phyloP scores from a whole-genome alignment of 2,888 invertebrate genomes.

The Hydriomena furcata region DNA sequence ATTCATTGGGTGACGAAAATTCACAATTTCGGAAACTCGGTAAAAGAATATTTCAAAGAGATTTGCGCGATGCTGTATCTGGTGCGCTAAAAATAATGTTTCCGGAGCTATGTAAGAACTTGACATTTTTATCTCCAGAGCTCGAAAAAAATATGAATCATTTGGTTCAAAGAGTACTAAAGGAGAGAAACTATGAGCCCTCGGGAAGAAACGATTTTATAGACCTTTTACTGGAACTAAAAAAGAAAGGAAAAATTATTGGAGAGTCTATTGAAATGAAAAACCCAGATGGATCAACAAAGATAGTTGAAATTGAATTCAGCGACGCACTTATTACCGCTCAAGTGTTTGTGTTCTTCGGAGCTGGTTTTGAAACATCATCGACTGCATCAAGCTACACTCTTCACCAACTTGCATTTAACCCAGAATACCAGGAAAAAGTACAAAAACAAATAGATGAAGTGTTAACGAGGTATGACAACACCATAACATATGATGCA shows the following conservation, averaged over 20 bases:
- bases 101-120: not conserved
- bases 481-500: not conserved
- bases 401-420: constrained; percentile 40
- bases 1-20: not conserved
- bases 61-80: too few relatives aligned
- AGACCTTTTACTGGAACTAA: constrained; percentile 1
- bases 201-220: not conserved
- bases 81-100: not conserved
- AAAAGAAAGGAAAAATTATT: not conserved
- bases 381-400: constrained; percentile 62
- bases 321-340: not conserved
- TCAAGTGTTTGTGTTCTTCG: constrained; percentile 7
- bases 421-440: constrained; percentile 1
- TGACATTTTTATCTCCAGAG: not conserved
- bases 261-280: constrained; percentile 1
- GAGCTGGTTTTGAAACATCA: constrained; percentile 67
- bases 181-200: not conserved
- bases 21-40: constrained; percentile 1
- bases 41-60: too few relatives aligned
- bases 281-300: not conserved
- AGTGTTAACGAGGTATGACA: not conserved
- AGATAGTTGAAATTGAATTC: constrained; percentile 1
- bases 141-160: not conserved
- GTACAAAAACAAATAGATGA: constrained; percentile 3
- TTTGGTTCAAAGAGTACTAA: not conserved